These are phyloP conservation scores for Pomatostomus ruficeps DNA, from an alignment of 2,113 vertebrate species.

Conservation along the genomic window DNA sequence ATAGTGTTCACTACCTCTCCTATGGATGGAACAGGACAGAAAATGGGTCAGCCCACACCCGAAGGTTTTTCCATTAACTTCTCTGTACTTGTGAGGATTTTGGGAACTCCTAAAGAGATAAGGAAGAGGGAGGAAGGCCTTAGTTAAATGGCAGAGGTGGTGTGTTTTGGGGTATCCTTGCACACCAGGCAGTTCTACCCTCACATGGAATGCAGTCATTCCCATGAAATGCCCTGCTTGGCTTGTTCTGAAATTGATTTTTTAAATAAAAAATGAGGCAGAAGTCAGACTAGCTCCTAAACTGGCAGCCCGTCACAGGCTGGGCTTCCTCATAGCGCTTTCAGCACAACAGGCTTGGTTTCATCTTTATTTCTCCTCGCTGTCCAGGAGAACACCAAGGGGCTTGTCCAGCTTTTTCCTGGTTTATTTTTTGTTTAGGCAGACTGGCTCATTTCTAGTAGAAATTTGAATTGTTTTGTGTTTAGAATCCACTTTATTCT, in stretches of 20 bases:
- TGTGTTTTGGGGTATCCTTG: neutral
- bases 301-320: neutral
- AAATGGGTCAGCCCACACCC: neutral
- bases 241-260: constrained; percentile 4
- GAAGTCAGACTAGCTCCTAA: neutral
- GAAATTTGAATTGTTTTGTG: neutral
- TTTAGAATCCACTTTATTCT: neutral
- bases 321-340: neutral
- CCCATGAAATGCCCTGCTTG: neutral
- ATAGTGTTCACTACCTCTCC: neutral
- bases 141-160: neutral
- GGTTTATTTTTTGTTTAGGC: neutral
- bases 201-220: neutral
- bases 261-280: constrained; percentile 16
- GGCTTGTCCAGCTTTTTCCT: neutral
- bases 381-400: neutral
- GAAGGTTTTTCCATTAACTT: neutral
- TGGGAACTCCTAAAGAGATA: neutral
- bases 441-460: neutral
- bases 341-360: neutral
- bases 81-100: neutral
- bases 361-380: neutral
- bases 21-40: neutral
- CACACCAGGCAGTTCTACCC: neutral
- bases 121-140: neutral